Conservation (phyloP, 2,113 vertebrate genomes). For the Toxotes chatareus region DNA sequence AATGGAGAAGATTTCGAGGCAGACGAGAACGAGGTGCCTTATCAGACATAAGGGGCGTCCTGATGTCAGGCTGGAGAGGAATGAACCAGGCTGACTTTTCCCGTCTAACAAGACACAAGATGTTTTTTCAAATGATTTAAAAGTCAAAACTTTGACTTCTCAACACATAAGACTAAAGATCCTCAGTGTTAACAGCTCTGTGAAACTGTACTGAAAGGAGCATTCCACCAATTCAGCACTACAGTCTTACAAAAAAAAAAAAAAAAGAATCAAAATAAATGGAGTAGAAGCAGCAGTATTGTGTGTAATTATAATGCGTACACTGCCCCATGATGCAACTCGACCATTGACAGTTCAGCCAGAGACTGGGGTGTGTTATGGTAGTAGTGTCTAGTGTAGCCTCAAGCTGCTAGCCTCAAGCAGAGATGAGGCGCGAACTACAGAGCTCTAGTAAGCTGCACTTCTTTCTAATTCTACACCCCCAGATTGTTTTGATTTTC, state of each 20-base stretch:
- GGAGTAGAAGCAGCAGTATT: not conserved
- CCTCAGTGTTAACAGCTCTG: not conserved
- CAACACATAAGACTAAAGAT: not conserved
- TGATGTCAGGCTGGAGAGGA: conserved; percentile 29
- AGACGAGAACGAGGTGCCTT: conserved; percentile 15
- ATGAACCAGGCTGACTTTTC: conserved; percentile 8
- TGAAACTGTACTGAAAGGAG: not conserved
- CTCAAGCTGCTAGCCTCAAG: not conserved
- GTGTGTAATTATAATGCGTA: not conserved
- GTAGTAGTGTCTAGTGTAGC: not conserved
- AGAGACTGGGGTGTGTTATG: not conserved
- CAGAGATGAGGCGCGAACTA: not conserved
- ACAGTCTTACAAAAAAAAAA: not conserved
- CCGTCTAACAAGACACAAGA: not conserved
- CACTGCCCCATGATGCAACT: not conserved
- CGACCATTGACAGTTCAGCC: not conserved
- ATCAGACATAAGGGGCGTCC: conserved; percentile 36
- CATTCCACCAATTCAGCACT: not conserved
- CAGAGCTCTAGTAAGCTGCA: not conserved
- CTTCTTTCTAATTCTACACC: not conserved
- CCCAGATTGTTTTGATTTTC: not conserved
- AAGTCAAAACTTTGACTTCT: conserved; percentile 10
- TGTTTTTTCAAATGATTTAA: conserved; percentile 21
- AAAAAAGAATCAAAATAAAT: not conserved
- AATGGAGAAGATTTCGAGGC: conserved; percentile 7